A percentile compares a stretch with the other conserved stretches of the same genome.
Evolutionary conservation across 2,888 invertebrate genomes (phyloP).

Genomic region (Enchytraeus crypticus): DNA sequence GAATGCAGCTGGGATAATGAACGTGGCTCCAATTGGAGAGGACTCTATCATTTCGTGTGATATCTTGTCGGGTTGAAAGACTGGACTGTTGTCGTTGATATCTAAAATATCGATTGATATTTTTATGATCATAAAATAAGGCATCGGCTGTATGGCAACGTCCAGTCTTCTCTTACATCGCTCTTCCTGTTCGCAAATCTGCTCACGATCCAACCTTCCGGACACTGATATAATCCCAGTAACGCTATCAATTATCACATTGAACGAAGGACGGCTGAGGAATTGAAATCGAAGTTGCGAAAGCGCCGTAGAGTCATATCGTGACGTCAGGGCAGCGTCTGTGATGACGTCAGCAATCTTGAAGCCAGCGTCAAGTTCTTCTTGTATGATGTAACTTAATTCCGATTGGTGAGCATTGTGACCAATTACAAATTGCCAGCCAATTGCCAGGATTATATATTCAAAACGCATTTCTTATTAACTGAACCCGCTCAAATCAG

Average conservation of each 20-base stretch:
- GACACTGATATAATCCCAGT: slow-evolving; percentile 19
- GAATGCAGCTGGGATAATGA: slow-evolving; percentile 17
- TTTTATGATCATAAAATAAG: slow-evolving; percentile 24
- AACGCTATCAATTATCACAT: slow-evolving; percentile 14
- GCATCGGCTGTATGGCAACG: slow-evolving; percentile 21
- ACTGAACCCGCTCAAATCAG: no score
- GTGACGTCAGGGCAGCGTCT: slow-evolving; percentile 44
- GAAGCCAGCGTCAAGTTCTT: slow-evolving; percentile 32
- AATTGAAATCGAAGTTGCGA: slow-evolving; percentile 20
- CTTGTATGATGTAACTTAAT: slow-evolving; percentile 30
- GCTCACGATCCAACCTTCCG: slow-evolving; percentile 22
- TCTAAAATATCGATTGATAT: slow-evolving; percentile 21
- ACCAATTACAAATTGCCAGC: no score
- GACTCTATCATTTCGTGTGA: slow-evolving; percentile 17
- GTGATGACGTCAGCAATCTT: slow-evolving; percentile 31
- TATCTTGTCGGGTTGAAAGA: slow-evolving; percentile 16
- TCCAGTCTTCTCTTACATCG: slow-evolving; percentile 14
- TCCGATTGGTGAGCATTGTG: slow-evolving; percentile 6
- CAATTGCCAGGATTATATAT: no score
- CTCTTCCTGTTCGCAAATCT: slow-evolving; percentile 15
- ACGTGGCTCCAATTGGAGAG: slow-evolving; percentile 12
- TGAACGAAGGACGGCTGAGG: slow-evolving; percentile 17
- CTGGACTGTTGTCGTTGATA: slow-evolving; percentile 26
- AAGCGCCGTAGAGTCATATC: background rate
- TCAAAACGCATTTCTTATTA: no score